phyloP scores from a whole-genome alignment of 1,140 invertebrate species.

The Zaprionus gabonicus region DNA sequence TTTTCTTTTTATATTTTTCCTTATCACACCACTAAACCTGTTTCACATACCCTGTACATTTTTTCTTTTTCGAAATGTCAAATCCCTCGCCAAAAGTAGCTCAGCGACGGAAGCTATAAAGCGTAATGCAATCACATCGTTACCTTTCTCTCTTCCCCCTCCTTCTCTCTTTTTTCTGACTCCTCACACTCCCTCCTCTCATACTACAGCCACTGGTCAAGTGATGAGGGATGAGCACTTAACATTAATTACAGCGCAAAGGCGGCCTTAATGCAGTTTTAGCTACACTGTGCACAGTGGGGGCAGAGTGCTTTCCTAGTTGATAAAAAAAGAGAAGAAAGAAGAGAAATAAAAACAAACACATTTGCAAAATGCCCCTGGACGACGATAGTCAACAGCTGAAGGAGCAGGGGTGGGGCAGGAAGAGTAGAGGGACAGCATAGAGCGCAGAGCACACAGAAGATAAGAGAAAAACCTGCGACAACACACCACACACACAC shows the following conservation, averaged over 20 bases:
- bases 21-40: too few relatives aligned
- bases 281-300: slow-evolving; percentile 52
- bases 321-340: slow-evolving; percentile 40
- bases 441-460: slow-evolving; percentile 35
- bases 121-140: slow-evolving; percentile 38
- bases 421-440: background rate
- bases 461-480: slow-evolving; percentile 46
- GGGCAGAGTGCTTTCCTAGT: slow-evolving; percentile 8
- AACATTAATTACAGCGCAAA: slow-evolving; percentile 64
- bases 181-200: background rate
- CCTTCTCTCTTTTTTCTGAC: background rate
- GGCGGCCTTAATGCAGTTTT: slow-evolving; percentile 60
- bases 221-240: slow-evolving; percentile 50
- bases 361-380: slow-evolving; percentile 43
- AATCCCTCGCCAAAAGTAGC: background rate
- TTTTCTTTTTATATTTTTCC: too few relatives aligned
- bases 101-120: slow-evolving; percentile 15
- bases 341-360: slow-evolving; percentile 36
- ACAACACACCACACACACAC: slow-evolving; percentile 12
- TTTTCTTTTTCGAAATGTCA: background rate
- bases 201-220: slow-evolving; percentile 4
- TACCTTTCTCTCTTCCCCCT: background rate
- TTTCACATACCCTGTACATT: background rate
- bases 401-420: background rate
- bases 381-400: slow-evolving; percentile 23